Evolutionary conservation across 2,888 invertebrate species (phyloP).

Genomic region (Epirrita christyi): DNA sequence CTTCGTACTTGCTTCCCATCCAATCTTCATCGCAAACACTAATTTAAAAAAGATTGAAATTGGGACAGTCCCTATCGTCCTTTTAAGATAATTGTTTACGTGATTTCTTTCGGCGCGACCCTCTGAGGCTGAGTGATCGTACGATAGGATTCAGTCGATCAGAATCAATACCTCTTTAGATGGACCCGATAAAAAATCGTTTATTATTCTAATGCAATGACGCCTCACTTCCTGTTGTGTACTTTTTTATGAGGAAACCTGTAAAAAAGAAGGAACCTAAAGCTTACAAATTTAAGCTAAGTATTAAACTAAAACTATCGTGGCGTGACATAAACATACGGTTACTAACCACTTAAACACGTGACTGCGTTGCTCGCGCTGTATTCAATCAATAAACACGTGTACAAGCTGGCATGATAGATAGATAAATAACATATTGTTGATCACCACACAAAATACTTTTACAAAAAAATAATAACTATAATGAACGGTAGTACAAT

Average conservation of each 20-base stretch:
- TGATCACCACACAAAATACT: too few relatives aligned
- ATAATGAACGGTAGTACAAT: too few relatives aligned
- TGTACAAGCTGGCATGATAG: too few relatives aligned
- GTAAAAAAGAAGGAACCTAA: not conserved
- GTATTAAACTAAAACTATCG: too few relatives aligned
- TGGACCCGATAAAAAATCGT: constrained; percentile 48
- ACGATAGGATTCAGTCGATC: constrained; percentile 43
- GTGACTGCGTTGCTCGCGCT: too few relatives aligned
- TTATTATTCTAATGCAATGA: constrained; percentile 45
- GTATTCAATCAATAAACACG: too few relatives aligned
- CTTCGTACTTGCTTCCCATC: too few relatives aligned
- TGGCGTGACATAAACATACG: too few relatives aligned
- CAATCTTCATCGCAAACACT: constrained; percentile 28
- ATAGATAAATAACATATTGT: too few relatives aligned
- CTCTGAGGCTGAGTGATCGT: constrained; percentile 39
- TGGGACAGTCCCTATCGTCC: constrained; percentile 45
- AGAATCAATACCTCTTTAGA: constrained; percentile 49
- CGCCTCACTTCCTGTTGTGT: constrained; percentile 22
- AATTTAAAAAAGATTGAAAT: constrained; percentile 51
- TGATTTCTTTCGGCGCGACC: constrained; percentile 53
- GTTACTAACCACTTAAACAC: too few relatives aligned
- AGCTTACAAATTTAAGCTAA: too few relatives aligned
- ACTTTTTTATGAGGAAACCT: constrained; percentile 16
- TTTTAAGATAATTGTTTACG: constrained; percentile 62
- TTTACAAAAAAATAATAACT: too few relatives aligned